phyloP scores from a whole-genome alignment of 1,140 invertebrate genomes.

The Orius laevigatus region DNA sequence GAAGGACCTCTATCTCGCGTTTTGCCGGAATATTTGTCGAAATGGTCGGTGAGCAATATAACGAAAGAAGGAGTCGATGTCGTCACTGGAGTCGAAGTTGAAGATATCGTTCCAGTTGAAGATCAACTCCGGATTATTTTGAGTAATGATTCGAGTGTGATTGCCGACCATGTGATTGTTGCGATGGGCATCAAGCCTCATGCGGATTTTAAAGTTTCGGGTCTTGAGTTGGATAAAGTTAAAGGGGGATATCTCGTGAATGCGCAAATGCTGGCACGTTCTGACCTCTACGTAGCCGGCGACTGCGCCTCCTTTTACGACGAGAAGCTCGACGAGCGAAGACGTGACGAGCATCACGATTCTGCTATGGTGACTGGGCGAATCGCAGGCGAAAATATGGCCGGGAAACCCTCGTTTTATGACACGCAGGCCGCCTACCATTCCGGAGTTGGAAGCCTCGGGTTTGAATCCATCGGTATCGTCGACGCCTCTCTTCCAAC shows the following conservation, averaged over 20 bases:
- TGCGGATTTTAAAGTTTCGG: conserved; percentile 51
- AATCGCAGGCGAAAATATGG: conserved; percentile 93
- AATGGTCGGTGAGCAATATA: conserved; percentile 61
- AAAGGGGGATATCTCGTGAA: conserved; percentile 82
- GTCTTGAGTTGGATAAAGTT: conserved; percentile 61
- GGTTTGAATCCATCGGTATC: conserved; percentile 85
- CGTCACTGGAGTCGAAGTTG: conserved; percentile 37
- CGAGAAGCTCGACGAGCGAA: conserved; percentile 54
- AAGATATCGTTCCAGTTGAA: conserved; percentile 32
- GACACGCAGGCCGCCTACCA: conserved; percentile 83
- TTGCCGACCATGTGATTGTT: conserved; percentile 58
- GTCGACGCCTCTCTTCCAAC: conserved; percentile 75
- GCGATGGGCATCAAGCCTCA: conserved; percentile 74
- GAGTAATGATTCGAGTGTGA: too few species aligned
- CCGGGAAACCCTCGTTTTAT: conserved; percentile 48
- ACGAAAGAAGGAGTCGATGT: conserved; percentile 52
- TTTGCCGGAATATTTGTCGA: conserved; percentile 71
- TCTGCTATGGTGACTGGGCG: conserved; percentile 87
- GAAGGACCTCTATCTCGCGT: too few species aligned
- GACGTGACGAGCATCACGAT: conserved; percentile 74
- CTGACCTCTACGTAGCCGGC: conserved; percentile 80
- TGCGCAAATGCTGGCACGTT: conserved; percentile 74
- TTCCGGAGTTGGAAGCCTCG: conserved; percentile 88
- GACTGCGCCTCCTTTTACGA: conserved; percentile 88
- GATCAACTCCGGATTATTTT: conserved; percentile 20